phyloP scores from a whole-genome alignment of 2,888 invertebrate genomes.

The Ectemnius lituratus region DNA sequence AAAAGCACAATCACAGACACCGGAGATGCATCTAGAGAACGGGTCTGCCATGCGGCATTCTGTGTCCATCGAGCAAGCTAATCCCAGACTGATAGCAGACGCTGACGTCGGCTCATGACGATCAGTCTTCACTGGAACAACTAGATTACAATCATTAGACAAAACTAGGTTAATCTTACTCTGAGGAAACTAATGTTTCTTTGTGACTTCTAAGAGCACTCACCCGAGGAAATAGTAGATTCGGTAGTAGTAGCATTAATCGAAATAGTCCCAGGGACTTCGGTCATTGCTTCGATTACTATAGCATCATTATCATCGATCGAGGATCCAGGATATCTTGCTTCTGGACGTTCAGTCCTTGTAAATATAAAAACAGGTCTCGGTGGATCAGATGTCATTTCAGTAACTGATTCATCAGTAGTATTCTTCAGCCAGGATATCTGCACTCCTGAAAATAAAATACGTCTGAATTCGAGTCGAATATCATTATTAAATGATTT shows the following conservation, averaged over 20 bases:
- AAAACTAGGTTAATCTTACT: not conserved
- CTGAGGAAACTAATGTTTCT: not conserved
- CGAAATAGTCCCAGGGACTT: slow-evolving; percentile 50
- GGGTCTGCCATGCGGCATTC: slow-evolving; percentile 91
- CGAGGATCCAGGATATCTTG: slow-evolving; percentile 56
- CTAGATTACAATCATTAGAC: not conserved
- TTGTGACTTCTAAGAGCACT: not conserved
- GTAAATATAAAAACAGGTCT: slow-evolving; percentile 37
- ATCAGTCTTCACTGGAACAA: slow-evolving; percentile 68
- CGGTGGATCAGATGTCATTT: not conserved
- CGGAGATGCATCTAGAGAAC: slow-evolving; percentile 86
- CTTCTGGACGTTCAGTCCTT: slow-evolving; percentile 52
- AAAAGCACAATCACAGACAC: slow-evolving; percentile 87
- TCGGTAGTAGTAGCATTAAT: not conserved
- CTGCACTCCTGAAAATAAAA: slow-evolving; percentile 64
- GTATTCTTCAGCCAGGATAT: slow-evolving; percentile 74
- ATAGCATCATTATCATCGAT: slow-evolving; percentile 69
- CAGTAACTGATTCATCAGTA: slow-evolving; percentile 38
- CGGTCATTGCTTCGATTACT: slow-evolving; percentile 70
- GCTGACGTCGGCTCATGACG: slow-evolving; percentile 67
- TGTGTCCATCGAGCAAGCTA: slow-evolving; percentile 85
- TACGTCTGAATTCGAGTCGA: no score
- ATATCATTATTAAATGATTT: no score
- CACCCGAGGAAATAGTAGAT: not conserved
- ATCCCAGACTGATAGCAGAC: slow-evolving; percentile 85